Percentiles rank a stretch among this genome's conserved stretches.
Evolutionary conservation across 53 echinoderm and acorn worm species (phyloP).

Genomic region (Apostichopus leukothele): DNA sequence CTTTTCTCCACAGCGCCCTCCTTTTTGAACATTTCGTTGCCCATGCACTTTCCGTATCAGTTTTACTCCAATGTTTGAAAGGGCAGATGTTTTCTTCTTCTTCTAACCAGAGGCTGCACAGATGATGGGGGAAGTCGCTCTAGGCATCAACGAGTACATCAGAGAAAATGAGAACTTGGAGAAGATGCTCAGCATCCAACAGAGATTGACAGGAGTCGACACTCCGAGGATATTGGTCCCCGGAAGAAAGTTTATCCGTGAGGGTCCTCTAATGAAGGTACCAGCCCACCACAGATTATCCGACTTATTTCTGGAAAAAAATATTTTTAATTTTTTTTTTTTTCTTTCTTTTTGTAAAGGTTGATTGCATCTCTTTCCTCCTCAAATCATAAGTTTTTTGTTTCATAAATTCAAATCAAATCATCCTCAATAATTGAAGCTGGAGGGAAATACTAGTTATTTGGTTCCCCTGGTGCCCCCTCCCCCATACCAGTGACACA

Average conservation of each 20-base stretch:
- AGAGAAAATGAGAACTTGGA: slow-evolving; percentile 92
- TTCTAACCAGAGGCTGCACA: slow-evolving; percentile 66
- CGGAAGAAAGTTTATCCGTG: slow-evolving; percentile 80
- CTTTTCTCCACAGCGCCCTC: no score
- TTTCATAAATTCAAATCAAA: no score
- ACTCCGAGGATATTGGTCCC: slow-evolving; percentile 81
- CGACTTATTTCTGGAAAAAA: background rate
- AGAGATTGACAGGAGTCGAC: slow-evolving; percentile 59
- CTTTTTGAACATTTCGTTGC: no score
- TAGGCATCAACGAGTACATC: slow-evolving; percentile 89
- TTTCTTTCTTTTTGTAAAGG: background rate
- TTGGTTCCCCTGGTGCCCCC: no score
- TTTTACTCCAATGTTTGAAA: no score
- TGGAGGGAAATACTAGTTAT: no score
- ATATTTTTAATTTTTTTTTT: background rate
- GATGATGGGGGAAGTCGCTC: slow-evolving; percentile 69
- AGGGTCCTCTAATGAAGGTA: slow-evolving; percentile 92
- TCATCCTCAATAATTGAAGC: no score
- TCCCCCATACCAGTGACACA: no score
- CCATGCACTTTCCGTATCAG: no score
- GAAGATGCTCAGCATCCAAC: slow-evolving; percentile 93
- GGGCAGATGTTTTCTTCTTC: background rate
- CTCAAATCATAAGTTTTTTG: no score
- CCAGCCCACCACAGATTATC: no score
- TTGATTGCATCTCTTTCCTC: no score